Evolutionary conservation across 1,140 invertebrate genomes (phyloP).

Genomic region (Drosophila sturtevanti): DNA sequence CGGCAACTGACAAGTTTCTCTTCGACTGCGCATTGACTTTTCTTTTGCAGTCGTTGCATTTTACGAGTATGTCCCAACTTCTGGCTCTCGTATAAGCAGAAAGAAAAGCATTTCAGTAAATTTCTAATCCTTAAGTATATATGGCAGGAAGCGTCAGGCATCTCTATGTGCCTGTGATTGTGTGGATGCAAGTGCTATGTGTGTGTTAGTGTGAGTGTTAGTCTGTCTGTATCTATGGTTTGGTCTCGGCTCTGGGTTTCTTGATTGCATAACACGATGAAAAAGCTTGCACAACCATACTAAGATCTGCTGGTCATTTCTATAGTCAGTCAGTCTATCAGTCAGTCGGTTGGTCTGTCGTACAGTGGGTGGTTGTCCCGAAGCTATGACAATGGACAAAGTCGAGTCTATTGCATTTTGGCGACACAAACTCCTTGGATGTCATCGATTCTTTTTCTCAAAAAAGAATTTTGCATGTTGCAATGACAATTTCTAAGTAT

Average conservation of each 20-base stretch:
- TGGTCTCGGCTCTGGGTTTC: constrained; percentile 25
- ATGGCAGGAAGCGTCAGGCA: constrained; percentile 73
- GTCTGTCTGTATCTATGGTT: constrained; percentile 33
- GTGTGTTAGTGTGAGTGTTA: not conserved
- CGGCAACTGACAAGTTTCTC: constrained; percentile 80
- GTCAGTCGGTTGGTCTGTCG: constrained; percentile 1
- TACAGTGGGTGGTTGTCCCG: constrained; percentile 37
- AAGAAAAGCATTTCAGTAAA: constrained; percentile 75
- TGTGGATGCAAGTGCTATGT: not conserved
- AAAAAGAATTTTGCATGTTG: constrained; percentile 70
- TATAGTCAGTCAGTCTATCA: constrained; percentile 45
- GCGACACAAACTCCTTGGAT: constrained; percentile 67
- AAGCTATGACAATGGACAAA: constrained; percentile 46
- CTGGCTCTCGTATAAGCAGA: constrained; percentile 49
- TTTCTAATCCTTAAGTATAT: constrained; percentile 82
- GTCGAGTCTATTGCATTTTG: constrained; percentile 72
- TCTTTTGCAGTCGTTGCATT: constrained; percentile 77
- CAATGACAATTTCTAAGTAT: constrained; percentile 62
- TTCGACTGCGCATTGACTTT: constrained; percentile 79
- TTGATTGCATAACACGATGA: constrained; percentile 42
- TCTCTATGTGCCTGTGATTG: constrained; percentile 39
- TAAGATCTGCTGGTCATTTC: constrained; percentile 50
- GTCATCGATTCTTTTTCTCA: constrained; percentile 31
- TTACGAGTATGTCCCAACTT: constrained; percentile 78
- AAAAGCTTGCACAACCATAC: not conserved